Evolutionary conservation across 2,113 vertebrate genomes (phyloP).

Genomic region (Phalacrocorax brasilianus): DNA sequence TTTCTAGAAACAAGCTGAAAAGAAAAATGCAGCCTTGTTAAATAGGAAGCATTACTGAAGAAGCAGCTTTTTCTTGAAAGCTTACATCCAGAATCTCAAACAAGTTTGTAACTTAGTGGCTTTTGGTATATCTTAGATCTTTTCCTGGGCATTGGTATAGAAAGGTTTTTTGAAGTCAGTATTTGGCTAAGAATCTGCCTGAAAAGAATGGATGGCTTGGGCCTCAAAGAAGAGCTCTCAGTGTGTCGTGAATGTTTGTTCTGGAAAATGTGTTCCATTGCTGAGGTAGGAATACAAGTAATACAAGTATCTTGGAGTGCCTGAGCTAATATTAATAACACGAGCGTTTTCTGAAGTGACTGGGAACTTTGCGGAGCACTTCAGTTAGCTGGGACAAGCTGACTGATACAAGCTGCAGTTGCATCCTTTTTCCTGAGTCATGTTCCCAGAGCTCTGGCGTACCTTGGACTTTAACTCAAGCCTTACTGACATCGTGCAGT

Average conservation of each 20-base stretch:
- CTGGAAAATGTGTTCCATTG: neutral
- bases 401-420: neutral
- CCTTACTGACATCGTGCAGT: neutral
- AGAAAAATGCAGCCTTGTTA: neutral
- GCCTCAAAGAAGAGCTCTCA: neutral
- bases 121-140: neutral
- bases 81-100: neutral
- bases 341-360: fast-evolving
- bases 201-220: neutral
- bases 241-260: neutral
- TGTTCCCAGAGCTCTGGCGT: too few species aligned
- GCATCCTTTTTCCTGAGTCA: neutral
- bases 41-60: neutral
- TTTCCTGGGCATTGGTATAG: neutral
- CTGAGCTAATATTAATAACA: neutral
- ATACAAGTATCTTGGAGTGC: neutral
- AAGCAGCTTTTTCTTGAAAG: neutral
- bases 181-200: neutral
- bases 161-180: neutral
- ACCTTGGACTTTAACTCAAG: neutral
- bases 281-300: neutral
- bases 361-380: neutral
- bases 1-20: neutral
- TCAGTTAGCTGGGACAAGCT: neutral
- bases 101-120: neutral